A percentile compares a stretch with the other conserved stretches of the same genome.
Evolutionary conservation across 2,888 invertebrate species (phyloP).

Genomic region (Agonopterix arenella): DNA sequence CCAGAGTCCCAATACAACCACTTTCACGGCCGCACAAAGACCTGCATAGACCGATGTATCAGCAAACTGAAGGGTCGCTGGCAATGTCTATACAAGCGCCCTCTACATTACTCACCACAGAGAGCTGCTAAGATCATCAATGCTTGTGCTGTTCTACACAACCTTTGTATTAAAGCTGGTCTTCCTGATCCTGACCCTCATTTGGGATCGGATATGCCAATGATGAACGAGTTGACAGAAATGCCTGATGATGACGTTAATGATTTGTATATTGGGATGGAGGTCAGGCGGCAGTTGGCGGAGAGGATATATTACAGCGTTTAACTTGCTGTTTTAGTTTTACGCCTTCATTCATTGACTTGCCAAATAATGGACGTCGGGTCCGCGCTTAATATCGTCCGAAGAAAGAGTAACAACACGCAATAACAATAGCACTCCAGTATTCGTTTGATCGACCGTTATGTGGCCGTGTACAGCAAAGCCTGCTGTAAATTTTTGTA

Average conservation of each 20-base stretch:
- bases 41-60: conserved; percentile 41
- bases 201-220: conserved; percentile 27
- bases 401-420: no score
- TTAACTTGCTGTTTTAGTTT: conserved; percentile 8
- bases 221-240: conserved; percentile 35
- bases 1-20: conserved; percentile 50
- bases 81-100: conserved; percentile 42
- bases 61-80: conserved; percentile 43
- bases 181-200: conserved; percentile 35
- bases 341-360: no score
- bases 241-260: conserved; percentile 45
- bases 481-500: no score
- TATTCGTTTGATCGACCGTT: no score
- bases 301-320: conserved; percentile 48
- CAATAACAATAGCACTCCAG: no score
- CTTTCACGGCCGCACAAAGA: conserved; percentile 39
- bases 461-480: no score
- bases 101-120: conserved; percentile 44
- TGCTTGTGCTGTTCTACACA: conserved; percentile 48
- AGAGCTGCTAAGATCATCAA: conserved; percentile 49
- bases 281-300: conserved; percentile 42
- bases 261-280: conserved; percentile 44
- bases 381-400: no score
- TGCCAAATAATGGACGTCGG: no score
- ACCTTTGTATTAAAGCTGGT: conserved; percentile 36